phyloP scores from a whole-genome alignment of 1,140 invertebrate species.

The Watersipora subatra region DNA sequence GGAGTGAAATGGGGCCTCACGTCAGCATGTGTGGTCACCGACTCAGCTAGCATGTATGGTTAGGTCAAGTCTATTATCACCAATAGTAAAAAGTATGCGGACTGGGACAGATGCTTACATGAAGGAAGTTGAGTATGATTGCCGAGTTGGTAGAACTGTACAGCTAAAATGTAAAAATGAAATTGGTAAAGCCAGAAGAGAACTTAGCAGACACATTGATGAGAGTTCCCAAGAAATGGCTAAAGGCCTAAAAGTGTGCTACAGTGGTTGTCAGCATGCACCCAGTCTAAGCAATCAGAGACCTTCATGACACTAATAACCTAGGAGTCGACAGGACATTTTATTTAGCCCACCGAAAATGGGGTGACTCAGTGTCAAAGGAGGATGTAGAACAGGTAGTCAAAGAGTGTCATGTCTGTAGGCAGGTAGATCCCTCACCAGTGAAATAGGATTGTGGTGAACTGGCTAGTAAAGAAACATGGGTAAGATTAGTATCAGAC shows the following conservation, averaged over 20 bases:
- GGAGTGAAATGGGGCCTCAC: slow-evolving; percentile 3
- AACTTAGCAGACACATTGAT: neutral
- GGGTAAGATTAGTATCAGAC: neutral
- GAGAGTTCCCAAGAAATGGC: neutral
- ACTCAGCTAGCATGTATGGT: slow-evolving; percentile 3
- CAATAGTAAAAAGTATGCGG: neutral
- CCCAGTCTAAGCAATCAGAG: neutral
- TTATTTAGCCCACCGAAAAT: neutral
- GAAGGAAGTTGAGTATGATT: neutral
- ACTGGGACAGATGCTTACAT: slow-evolving; percentile 1
- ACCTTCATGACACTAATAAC: neutral
- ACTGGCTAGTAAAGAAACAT: neutral
- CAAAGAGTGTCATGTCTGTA: neutral
- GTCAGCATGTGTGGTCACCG: neutral
- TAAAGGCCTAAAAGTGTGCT: neutral
- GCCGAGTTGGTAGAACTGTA: neutral
- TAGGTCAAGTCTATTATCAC: neutral
- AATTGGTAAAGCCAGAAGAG: neutral
- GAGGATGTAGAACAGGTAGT: neutral
- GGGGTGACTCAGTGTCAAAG: neutral
- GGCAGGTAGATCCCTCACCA: neutral
- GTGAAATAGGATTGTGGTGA: neutral
- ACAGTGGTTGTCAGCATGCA: neutral
- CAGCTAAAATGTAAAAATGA: neutral
- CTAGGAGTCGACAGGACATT: neutral